Percentiles rank a stretch among this genome's conserved stretches.
Conservation (phyloP, 2,113 vertebrate genomes). For the Synodontis membranacea region DNA sequence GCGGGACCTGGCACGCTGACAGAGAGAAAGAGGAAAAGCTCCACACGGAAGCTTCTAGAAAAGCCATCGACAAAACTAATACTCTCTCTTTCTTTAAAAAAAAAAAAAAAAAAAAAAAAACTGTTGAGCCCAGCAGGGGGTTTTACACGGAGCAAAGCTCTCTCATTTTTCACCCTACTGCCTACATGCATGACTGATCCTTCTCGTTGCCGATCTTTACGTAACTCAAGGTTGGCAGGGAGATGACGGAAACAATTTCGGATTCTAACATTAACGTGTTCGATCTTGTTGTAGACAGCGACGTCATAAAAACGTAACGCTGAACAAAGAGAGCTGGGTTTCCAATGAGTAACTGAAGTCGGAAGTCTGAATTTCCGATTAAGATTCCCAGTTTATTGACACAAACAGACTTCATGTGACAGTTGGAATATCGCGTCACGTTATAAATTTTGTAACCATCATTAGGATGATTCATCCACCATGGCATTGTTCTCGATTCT, state of each 20-base stretch:
- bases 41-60: conserved; percentile 8
- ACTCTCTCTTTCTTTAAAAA: not conserved
- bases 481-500: not conserved
- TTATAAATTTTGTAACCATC: not conserved
- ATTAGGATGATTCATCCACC: not conserved
- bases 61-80: not conserved
- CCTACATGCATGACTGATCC: conserved; percentile 2
- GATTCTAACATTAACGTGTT: not conserved
- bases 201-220: not conserved
- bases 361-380: no score
- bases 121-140: not conserved
- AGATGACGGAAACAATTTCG: no score
- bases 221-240: not conserved
- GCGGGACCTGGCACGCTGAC: not conserved
- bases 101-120: not conserved
- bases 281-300: not conserved
- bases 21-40: not conserved
- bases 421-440: not conserved
- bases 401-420: no score
- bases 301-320: not conserved
- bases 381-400: no score
- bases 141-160: not conserved
- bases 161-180: not conserved
- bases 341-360: no score
- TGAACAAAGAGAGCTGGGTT: no score